Evolutionary conservation across 2,797 vertebrate species (phyloP), one percentile per base, ranked within the genome.

Genomic region (Artibeus lituratus): DNA sequence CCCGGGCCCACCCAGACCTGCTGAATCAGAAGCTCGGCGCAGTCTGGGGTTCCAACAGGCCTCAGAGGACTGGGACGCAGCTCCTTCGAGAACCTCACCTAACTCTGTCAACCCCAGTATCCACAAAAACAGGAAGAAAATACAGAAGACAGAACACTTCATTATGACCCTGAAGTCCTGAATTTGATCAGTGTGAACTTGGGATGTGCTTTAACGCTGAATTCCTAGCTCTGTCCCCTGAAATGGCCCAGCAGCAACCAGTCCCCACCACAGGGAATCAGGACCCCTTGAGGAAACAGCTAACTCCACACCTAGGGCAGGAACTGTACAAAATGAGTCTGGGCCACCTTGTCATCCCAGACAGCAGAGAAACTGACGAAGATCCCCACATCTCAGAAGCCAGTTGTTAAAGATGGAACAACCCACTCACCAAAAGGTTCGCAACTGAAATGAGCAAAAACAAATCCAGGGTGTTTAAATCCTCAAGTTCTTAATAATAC

Each of bases 401-500:
- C 39, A 47, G 24, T 32, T 0, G 39, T n/a, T n/a, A 69, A 35
- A 84, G 65, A 42, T 1, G 1, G 37, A 53, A 42, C 21, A 49
- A 7, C 10, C 0, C 16, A 32, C 26, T 26, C 11, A 11, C 12
- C 59, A 37, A 4, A 18, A 29, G 59, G 37, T 7, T 7, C 3
- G 22, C 32, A 55, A 7, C 4, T 4, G 29, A 57, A 44, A 35
- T 1, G 2, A 51, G 18, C 35, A 29, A 10, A 76, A 69, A 69
- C 24, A 57, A 18, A 59, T 2, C n/a, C 35, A 24, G 19, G 5
- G 9, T 24, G 39, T 67, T 24, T 8, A 29, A 7, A 81, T 65
- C 62, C 47, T 47, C 18, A 22, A 29, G 35, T 37, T 70, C 21
- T 42, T 42, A 51, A 24, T 1, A 22, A 51, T 19, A n/a, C 3